phyloP scores from a whole-genome alignment of 2,113 vertebrate genomes.

The Scartelaos histophorus region DNA sequence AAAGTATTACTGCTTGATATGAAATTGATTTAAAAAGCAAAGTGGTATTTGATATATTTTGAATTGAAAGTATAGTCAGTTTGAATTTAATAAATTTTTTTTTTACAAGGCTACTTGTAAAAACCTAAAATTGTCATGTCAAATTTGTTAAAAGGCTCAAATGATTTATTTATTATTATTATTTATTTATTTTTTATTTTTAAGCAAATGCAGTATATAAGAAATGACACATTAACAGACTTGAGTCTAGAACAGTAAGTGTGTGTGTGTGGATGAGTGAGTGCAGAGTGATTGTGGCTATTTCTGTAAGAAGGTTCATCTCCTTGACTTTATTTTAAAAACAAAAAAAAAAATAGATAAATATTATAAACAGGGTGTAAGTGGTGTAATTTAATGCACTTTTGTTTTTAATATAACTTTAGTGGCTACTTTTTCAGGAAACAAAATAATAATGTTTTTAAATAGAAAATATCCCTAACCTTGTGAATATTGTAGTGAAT shows the following conservation, averaged over 20 bases:
- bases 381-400: background rate
- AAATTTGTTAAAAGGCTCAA: no score
- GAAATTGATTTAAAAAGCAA: background rate
- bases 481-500: slow-evolving; percentile 11
- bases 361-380: background rate
- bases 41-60: no score
- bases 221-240: background rate
- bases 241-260: background rate
- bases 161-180: no score
- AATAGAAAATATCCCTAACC: slow-evolving; percentile 13
- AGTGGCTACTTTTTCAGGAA: background rate
- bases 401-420: background rate
- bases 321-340: background rate
- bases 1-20: background rate
- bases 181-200: no score
- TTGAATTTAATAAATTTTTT: no score
- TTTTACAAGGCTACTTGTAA: no score
- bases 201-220: background rate
- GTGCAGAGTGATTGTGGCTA: background rate
- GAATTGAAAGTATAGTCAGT: no score
- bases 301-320: background rate
- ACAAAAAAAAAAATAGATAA: background rate
- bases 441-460: slow-evolving; percentile 19
- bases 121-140: no score
- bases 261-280: slow-evolving; percentile 14